Percentiles rank a stretch among this genome's conserved stretches.
Conservation (phyloP, 1,140 invertebrate species). For the Melipona quadrifasciata region DNA sequence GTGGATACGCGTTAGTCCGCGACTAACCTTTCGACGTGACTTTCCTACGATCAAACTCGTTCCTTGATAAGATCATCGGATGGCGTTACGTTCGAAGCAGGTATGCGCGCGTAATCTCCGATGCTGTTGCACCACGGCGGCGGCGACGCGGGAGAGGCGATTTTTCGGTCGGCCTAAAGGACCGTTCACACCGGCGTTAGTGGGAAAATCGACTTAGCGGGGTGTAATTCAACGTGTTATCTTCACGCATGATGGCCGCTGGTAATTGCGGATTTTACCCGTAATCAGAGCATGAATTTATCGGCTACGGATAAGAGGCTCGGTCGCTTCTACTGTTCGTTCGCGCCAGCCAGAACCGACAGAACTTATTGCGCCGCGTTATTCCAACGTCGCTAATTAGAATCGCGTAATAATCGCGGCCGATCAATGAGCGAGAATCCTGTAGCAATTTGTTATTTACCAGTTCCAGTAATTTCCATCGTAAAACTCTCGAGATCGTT, state of each 20-base stretch:
- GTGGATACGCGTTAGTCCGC: conserved; percentile 51
- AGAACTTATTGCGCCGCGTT: conserved; percentile 56
- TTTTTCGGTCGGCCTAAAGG: conserved; percentile 34
- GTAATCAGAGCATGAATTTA: conserved; percentile 72
- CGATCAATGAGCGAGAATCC: conserved; percentile 57
- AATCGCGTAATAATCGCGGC: conserved; percentile 46
- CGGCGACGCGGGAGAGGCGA: neutral
- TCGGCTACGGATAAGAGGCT: conserved; percentile 49
- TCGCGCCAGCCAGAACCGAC: conserved; percentile 5
- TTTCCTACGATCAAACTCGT: conserved; percentile 63
- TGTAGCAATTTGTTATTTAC: conserved; percentile 59
- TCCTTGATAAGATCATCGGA: conserved; percentile 64
- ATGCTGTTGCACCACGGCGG: conserved; percentile 25
- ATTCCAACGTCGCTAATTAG: conserved; percentile 57
- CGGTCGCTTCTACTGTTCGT: conserved; percentile 54
- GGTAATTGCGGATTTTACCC: conserved; percentile 68
- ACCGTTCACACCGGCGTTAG: conserved; percentile 2
- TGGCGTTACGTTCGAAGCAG: conserved; percentile 54
- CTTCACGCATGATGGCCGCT: conserved; percentile 65
- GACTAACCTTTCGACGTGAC: conserved; percentile 58
- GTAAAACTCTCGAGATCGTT: conserved; percentile 42
- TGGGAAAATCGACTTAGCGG: conserved; percentile 56
- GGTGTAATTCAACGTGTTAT: conserved; percentile 63
- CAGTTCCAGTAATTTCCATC: conserved; percentile 47
- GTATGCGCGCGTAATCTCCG: conserved; percentile 44